A percentile compares a stretch with the other conserved stretches of the same genome.
Evolutionary conservation across 2,888 invertebrate species (phyloP).

Genomic region (Portevinia maculata): DNA sequence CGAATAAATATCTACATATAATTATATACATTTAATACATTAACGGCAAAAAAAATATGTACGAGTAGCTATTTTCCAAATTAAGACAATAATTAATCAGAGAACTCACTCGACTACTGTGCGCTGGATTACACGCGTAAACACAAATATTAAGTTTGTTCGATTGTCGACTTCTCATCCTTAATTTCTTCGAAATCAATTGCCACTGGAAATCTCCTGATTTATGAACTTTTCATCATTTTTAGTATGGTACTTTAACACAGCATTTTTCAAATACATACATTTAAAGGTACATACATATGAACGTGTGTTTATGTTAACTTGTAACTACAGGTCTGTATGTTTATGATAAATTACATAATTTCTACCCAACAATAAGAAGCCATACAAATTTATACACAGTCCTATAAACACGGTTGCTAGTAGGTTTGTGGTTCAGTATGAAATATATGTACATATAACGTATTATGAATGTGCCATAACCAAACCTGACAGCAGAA

Average conservation of each 20-base stretch:
- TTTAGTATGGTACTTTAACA: slow-evolving; percentile 44
- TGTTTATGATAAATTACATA: slow-evolving; percentile 12
- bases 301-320: too few relatives aligned
- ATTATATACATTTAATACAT: too few relatives aligned
- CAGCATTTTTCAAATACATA: slow-evolving; percentile 3
- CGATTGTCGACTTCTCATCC: slow-evolving; percentile 20
- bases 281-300: slow-evolving; percentile 9
- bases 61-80: too few relatives aligned
- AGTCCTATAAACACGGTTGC: slow-evolving; percentile 31
- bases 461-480: slow-evolving; percentile 58
- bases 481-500: slow-evolving; percentile 65
- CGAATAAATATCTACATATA: too few relatives aligned
- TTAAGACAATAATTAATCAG: too few relatives aligned
- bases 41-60: too few relatives aligned
- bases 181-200: slow-evolving; percentile 29
- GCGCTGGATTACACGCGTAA: background rate
- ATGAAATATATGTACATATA: background rate
- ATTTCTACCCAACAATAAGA: slow-evolving; percentile 34
- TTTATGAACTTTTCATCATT: slow-evolving; percentile 35
- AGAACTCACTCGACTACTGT: too few relatives aligned
- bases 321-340: background rate
- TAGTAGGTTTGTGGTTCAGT: slow-evolving; percentile 29
- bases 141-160: background rate
- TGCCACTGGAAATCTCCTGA: slow-evolving; percentile 22
- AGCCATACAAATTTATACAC: slow-evolving; percentile 8